Evolutionary conservation across 2,797 vertebrate species (phyloP), one percentile per base, ranked within the genome.

Genomic region (Lemur catta): DNA sequence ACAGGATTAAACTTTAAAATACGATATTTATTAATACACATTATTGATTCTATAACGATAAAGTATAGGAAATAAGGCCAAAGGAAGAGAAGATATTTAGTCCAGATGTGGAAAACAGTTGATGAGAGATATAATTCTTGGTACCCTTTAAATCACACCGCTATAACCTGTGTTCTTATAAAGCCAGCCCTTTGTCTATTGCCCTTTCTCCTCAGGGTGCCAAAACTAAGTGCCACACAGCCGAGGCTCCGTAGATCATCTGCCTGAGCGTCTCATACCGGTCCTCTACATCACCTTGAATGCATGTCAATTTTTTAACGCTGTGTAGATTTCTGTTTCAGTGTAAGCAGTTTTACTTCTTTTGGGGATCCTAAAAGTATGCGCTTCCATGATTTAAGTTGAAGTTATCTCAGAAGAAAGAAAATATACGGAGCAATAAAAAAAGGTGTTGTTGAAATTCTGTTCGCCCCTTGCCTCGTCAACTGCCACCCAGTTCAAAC

Each of bases 401-500:
- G n/a, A 93, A 72, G 10, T 50, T 65, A 61, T 94, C 88, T 81
- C 71, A 76, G 11, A 55, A 15, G 91, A 92, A 88, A 93, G 13
- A 79, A 92, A 96, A 84, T 63, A 3, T 26, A 94, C 30, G 1
- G 22, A 95, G 48, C 79, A 96, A 93, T 97, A 81, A 84, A 63
- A 93, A 92, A 96, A 84, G 59, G 72, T 97, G 89, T 65, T 93
- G 43, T 6, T 93, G 93, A 96, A 96, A 95, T 96, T 96, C 95
- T 96, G 71, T 94, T 93, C 17, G 0, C 89, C 59, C 89, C 48
- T 93, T 89, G 35, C 50, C 43, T 80, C 33, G 80, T 91, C 38
- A 92, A 84, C 91, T 71, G 85, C 82, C n/a, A 79, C n/a, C 50
- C 43, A 52, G 11, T 91, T 84, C 71, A 94, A 84, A 61, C 75